Evolutionary conservation across 1,140 invertebrate species (phyloP), one percentile per base, ranked within the genome.

Genomic region (Centruroides sculpturatus): DNA sequence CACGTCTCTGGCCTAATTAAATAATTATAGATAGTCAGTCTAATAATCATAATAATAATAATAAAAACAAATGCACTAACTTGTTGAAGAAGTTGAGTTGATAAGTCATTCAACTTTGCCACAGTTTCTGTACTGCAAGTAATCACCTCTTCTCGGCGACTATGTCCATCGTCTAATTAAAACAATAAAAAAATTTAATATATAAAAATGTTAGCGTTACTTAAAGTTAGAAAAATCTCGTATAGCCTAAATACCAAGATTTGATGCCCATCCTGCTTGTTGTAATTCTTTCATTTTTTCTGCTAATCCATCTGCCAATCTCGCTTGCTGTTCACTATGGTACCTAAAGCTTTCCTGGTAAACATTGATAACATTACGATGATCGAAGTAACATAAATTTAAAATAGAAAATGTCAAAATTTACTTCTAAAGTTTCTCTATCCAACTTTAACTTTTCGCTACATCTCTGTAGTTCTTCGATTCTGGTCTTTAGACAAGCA

Each of bases 341-440:
- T 70, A 68, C 46, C 67, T 65, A 57, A 74, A 75, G 23, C 68
- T 71, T 11, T 69, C 65, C 73, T 73, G 51, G 13, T 59, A 55
- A 11, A 11, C 8, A 8, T 41, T 6, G 41, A 41, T 6, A 41
- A 41, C 23, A 23, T 23, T 23, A 23, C 23, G 2, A 23, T 23
- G 23, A 23, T 23, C 1, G 23, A 23, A 23, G 23, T 23, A 23
- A 23, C 23, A 23, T 23, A 36, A 23, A 36, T 53, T 34, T 5
- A 53, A 5, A 23, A 53, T 23, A n/a, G 1, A 51, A 8, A 8
- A 53, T n/a, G 46, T 59, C 13, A 23, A 47, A 10, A 69, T 67
- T 66, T 68, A 76, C 75, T 58, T 74, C 75, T 59, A 75, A 67
- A 56, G 65, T 71, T 60, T 74, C 72, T 66, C 72, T 71, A 36